phyloP scores from a whole-genome alignment of 53 echinoderm and acorn worm species.

The Temnopleurus reevesii region DNA sequence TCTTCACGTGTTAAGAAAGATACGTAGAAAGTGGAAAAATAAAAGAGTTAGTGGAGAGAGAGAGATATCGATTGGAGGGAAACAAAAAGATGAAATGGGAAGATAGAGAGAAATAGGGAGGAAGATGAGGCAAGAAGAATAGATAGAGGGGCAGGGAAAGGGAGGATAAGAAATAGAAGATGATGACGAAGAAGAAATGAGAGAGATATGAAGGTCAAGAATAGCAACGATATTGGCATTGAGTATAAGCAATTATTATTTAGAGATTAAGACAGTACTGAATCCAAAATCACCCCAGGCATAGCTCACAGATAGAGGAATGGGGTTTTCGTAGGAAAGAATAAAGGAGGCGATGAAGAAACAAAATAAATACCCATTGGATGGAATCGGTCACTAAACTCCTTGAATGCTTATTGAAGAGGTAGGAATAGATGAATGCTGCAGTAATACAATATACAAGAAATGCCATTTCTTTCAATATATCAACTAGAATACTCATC shows the following conservation, averaged over 20 bases:
- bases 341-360: neutral
- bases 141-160: neutral
- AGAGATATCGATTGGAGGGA: too few relatives aligned
- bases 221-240: neutral
- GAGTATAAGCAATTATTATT: too few relatives aligned
- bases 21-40: neutral
- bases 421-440: too few relatives aligned
- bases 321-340: neutral
- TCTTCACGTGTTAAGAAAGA: too few relatives aligned
- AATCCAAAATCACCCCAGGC: too few relatives aligned
- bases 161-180: too few relatives aligned
- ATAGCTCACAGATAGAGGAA: too few relatives aligned
- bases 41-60: neutral
- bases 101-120: neutral
- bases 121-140: neutral
- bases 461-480: neutral
- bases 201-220: neutral
- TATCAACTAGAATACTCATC: too few relatives aligned
- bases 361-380: neutral
- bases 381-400: too few relatives aligned
- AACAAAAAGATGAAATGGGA: too few relatives aligned
- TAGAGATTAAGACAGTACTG: too few relatives aligned
- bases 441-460: neutral
- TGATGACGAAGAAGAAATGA: too few relatives aligned
- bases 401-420: neutral